A percentile compares a stretch with the other conserved stretches of the same genome.
Conservation (phyloP, 2,113 vertebrate genomes). For the Macrotus californicus region DNA sequence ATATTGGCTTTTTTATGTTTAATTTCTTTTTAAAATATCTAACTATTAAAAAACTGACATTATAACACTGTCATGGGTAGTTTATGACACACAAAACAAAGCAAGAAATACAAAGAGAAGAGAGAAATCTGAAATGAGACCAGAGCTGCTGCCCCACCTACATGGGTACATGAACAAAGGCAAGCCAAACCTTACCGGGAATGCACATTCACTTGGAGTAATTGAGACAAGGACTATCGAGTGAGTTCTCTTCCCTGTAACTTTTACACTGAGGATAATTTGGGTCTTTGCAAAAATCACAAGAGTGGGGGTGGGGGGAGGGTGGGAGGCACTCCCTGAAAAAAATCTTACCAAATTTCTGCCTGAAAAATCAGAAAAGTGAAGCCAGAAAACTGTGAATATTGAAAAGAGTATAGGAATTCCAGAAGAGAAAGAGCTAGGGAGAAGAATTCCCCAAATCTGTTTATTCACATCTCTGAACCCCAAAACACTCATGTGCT, state of each 20-base stretch:
- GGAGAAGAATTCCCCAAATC: neutral
- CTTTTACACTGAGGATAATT: neutral
- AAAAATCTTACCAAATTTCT: neutral
- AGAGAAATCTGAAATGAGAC: neutral
- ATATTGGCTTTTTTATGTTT: neutral
- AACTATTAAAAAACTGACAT: neutral
- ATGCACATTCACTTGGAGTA: no score
- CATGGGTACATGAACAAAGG: neutral
- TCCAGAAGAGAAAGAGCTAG: neutral
- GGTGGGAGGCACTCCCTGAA: neutral
- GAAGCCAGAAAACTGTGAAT: neutral
- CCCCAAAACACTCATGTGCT: neutral
- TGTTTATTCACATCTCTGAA: neutral
- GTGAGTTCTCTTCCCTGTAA: neutral
- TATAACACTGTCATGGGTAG: neutral
- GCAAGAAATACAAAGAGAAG: neutral
- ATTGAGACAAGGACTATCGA: neutral
- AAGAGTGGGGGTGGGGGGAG: neutral
- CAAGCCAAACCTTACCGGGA: no score
- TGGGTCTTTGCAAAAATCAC: neutral
- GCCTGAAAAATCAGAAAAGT: neutral
- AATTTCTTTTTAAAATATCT: neutral
- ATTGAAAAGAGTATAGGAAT: neutral
- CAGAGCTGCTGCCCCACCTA: neutral
- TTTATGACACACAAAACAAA: neutral